Percentiles rank a stretch among this genome's conserved stretches.
phyloP scores from a whole-genome alignment of 2,797 vertebrate genomes.

The Squalus acanthias region DNA sequence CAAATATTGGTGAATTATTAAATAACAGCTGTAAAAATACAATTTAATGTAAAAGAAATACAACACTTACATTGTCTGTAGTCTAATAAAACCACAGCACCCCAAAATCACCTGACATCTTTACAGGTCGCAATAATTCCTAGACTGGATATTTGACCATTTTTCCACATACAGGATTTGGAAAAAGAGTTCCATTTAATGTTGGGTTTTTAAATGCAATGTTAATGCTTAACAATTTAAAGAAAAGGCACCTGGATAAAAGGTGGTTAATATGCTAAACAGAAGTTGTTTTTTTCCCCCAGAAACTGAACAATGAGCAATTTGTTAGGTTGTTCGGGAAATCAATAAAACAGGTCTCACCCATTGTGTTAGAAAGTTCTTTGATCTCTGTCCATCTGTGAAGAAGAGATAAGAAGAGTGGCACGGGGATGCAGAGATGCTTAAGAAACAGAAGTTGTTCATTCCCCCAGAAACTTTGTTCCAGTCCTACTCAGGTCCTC shows the following conservation, averaged over 20 bases:
- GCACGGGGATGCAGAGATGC: background rate
- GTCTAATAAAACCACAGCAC: background rate
- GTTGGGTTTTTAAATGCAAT: no score
- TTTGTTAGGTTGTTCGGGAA: background rate
- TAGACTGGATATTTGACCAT: background rate
- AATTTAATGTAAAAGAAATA: background rate
- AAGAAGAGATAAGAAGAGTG: background rate
- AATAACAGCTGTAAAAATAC: background rate
- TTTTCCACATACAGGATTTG: no score
- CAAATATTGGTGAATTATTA: slow-evolving; percentile 4
- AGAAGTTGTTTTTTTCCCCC: background rate
- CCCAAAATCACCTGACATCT: background rate
- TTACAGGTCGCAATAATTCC: no score
- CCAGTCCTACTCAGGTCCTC: no score
- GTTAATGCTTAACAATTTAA: background rate
- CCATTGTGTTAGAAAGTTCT: background rate
- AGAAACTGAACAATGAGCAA: background rate
- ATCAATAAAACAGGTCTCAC: background rate
- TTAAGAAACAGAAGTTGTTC: no score
- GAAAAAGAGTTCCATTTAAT: no score
- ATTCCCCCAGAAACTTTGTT: no score
- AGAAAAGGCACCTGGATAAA: background rate
- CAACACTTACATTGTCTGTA: background rate
- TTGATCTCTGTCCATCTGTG: background rate
- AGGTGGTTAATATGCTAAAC: background rate